Percentiles rank a stretch among this genome's conserved stretches.
These are phyloP conservation scores for Lepidotrigona ventralis DNA, from an alignment of 1,140 invertebrate species.

Conservation along the genomic window DNA sequence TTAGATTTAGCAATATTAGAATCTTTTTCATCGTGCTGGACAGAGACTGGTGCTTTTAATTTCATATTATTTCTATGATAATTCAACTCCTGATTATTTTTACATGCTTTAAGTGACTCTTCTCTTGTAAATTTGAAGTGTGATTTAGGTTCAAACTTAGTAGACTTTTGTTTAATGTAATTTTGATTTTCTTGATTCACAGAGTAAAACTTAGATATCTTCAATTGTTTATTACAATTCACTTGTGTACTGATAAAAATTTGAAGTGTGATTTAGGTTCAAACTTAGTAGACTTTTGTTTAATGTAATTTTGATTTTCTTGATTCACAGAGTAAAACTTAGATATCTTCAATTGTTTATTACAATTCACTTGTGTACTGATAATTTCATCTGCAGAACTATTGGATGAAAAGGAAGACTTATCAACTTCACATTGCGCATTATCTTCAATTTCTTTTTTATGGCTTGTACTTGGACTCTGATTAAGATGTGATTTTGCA, in stretches of 20 bases:
- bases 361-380: slow-evolving; percentile 8
- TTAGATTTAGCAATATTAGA: slow-evolving; percentile 20
- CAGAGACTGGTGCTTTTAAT: slow-evolving; percentile 29
- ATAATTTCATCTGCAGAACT: slow-evolving; percentile 13
- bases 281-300: not conserved
- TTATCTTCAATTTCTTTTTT: not conserved
- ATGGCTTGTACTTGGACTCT: not conserved
- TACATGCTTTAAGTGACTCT: slow-evolving; percentile 6
- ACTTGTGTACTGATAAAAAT: not conserved
- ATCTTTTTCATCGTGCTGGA: slow-evolving; percentile 33
- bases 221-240: slow-evolving; percentile 18
- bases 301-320: not conserved
- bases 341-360: not conserved
- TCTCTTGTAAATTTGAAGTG: slow-evolving; percentile 4
- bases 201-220: not conserved
- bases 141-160: slow-evolving; percentile 25
- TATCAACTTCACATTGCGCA: not conserved
- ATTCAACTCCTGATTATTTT: not conserved
- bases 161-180: not conserved
- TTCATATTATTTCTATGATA: slow-evolving; percentile 4
- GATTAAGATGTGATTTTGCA: not conserved
- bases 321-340: not conserved
- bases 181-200: slow-evolving; percentile 2
- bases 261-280: slow-evolving; percentile 17
- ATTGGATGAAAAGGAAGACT: slow-evolving; percentile 13